Conservation (phyloP, 2,888 invertebrate species). For the Hyalella azteca region DNA sequence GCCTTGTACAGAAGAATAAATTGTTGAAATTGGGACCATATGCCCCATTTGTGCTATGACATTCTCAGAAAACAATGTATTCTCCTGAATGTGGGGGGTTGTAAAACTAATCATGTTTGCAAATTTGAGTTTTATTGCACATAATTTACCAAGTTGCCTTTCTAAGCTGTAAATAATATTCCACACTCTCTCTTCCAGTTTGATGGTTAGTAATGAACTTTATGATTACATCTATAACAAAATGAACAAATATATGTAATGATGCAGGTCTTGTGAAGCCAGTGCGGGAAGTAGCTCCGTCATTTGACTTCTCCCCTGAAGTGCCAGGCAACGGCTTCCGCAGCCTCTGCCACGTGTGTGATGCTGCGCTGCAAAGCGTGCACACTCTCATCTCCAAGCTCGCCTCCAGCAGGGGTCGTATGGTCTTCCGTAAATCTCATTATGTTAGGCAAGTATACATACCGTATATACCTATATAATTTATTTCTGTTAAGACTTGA, state of each 20-base stretch:
- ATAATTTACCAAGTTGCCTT: no score
- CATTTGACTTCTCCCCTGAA: constrained; percentile 38
- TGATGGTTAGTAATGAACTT: not conserved
- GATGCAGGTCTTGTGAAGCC: not conserved
- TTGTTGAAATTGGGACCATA: no score
- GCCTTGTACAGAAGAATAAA: no score
- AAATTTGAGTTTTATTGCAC: no score
- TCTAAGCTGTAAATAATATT: no score
- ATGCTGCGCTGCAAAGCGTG: constrained; percentile 30
- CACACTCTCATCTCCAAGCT: constrained; percentile 21
- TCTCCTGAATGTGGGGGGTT: no score
- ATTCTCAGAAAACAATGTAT: no score
- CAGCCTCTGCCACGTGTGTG: constrained; percentile 28
- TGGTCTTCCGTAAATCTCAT: constrained; percentile 35
- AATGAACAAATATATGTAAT: not conserved
- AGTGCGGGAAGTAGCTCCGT: constrained; percentile 21
- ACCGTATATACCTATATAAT: not conserved
- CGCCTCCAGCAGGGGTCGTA: constrained; percentile 13
- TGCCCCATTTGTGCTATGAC: no score
- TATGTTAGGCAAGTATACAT: constrained; percentile 29
- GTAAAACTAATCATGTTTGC: no score
- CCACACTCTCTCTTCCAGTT: no score
- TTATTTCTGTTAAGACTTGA: not conserved
- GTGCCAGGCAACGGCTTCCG: constrained; percentile 43
- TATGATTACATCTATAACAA: not conserved